Percentiles rank a stretch among this genome's conserved stretches.
Evolutionary conservation across 2,113 vertebrate species (phyloP).

Genomic region (Brachypteracias leptosomus): DNA sequence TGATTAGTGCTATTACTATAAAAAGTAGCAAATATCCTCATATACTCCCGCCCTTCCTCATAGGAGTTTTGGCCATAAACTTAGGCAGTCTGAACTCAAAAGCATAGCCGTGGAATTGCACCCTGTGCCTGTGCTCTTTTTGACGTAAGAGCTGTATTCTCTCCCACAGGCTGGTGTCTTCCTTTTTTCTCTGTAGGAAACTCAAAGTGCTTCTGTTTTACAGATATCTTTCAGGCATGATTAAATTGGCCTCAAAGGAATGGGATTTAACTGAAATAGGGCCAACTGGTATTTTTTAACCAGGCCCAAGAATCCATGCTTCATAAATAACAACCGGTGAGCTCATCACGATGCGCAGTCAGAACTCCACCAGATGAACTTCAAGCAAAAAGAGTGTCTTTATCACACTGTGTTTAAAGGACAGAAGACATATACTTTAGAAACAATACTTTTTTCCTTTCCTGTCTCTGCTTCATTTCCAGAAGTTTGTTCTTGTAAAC

Average conservation of each 20-base stretch:
- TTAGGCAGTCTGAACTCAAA: neutral
- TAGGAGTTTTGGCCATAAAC: neutral
- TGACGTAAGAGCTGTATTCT: neutral
- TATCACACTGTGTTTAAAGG: neutral
- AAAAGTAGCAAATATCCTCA: neutral
- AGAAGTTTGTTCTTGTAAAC: neutral
- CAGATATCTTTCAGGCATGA: slow-evolving; percentile 20
- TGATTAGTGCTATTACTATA: neutral
- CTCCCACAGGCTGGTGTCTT: neutral
- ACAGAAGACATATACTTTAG: neutral
- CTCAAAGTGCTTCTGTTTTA: slow-evolving; percentile 31
- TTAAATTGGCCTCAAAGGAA: slow-evolving; percentile 23
- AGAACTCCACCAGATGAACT: neutral
- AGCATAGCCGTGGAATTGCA: neutral
- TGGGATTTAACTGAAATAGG: slow-evolving; percentile 24
- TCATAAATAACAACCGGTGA: slow-evolving; percentile 41
- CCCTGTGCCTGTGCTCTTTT: neutral
- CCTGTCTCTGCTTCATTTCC: neutral
- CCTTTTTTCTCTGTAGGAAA: slow-evolving; percentile 52
- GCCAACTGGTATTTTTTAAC: slow-evolving; percentile 33
- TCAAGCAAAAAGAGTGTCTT: neutral
- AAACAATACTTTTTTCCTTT: neutral
- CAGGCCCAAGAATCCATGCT: neutral
- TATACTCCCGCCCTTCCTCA: neutral
- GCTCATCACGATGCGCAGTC: neutral